Percentiles rank a stretch among this genome's conserved stretches.
phyloP scores from a whole-genome alignment of 2,113 vertebrate genomes.

The Arenaria interpres region DNA sequence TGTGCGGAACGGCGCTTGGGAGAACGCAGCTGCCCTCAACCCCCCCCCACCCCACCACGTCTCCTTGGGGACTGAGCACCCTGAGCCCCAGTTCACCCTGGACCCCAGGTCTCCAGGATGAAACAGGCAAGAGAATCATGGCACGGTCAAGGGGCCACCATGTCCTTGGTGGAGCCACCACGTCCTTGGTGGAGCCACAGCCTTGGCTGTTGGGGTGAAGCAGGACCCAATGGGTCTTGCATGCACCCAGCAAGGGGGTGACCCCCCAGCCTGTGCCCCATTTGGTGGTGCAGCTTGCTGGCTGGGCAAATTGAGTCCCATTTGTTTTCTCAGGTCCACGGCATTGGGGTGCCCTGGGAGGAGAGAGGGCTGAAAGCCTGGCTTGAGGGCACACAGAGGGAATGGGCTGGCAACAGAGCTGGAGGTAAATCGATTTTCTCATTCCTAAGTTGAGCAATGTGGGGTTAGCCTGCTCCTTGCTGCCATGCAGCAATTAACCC shows the following conservation, averaged over 20 bases:
- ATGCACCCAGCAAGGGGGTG: not conserved
- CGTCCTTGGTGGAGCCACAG: not conserved
- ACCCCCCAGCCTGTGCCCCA: rapidly evolving
- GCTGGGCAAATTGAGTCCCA: not conserved
- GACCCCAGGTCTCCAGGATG: not conserved
- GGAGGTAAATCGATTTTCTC: not conserved
- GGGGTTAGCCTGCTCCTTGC: not conserved
- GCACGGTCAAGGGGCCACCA: not conserved
- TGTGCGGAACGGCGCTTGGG: rapidly evolving
- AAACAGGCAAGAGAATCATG: rapidly evolving
- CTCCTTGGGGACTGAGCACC: not conserved
- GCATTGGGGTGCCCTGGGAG: rapidly evolving
- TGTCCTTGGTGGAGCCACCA: not conserved
- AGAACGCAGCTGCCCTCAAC: not conserved
- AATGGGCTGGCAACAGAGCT: not conserved
- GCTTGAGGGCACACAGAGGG: not conserved
- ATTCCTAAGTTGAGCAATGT: not conserved
- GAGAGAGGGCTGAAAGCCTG: not conserved
- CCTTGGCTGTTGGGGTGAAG: not conserved
- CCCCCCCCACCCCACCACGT: not conserved
- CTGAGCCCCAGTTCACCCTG: not conserved
- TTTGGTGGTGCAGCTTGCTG: not conserved
- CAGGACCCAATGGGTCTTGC: not conserved
- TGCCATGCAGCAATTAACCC: not conserved
- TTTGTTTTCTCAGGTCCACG: not conserved